Evolutionary conservation across 2,888 invertebrate species (phyloP).

Genomic region (Tetrapedia diversipes): DNA sequence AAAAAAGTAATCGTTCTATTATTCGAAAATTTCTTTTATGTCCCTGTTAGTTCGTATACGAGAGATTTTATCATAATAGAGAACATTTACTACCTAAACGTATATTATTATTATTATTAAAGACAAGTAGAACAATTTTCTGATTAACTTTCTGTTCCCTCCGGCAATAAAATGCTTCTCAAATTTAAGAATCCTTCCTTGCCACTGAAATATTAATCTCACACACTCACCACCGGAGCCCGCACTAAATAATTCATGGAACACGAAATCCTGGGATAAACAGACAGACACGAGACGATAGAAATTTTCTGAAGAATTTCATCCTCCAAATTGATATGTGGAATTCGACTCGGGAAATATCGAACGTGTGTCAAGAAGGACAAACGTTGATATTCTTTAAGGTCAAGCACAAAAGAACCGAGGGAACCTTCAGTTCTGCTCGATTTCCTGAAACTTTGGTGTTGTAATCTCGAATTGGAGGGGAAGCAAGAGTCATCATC

Average conservation of each 20-base stretch:
- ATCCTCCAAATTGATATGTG: background rate
- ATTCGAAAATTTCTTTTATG: too few species aligned
- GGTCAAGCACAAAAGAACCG: background rate
- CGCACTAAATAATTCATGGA: slow-evolving; percentile 33
- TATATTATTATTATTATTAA: background rate
- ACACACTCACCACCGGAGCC: too few species aligned
- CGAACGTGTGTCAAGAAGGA: background rate
- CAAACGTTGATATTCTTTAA: background rate
- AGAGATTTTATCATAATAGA: too few species aligned
- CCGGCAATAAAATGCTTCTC: slow-evolving; percentile 4
- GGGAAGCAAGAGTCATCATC: background rate
- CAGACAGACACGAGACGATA: background rate
- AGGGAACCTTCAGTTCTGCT: too few species aligned
- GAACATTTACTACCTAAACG: too few species aligned
- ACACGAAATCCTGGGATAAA: background rate
- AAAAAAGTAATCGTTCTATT: too few species aligned
- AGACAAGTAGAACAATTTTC: too few species aligned
- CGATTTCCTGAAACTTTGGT: background rate
- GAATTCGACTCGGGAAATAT: background rate
- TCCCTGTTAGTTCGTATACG: too few species aligned
- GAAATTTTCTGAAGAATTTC: background rate
- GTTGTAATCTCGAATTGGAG: slow-evolving; percentile 31
- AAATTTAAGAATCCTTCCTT: slow-evolving; percentile 12
- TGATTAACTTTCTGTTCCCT: too few species aligned
- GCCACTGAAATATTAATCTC: slow-evolving; percentile 10